Evolutionary conservation across 2,113 vertebrate species (phyloP).

Genomic region (Phalacrocorax brasilianus): DNA sequence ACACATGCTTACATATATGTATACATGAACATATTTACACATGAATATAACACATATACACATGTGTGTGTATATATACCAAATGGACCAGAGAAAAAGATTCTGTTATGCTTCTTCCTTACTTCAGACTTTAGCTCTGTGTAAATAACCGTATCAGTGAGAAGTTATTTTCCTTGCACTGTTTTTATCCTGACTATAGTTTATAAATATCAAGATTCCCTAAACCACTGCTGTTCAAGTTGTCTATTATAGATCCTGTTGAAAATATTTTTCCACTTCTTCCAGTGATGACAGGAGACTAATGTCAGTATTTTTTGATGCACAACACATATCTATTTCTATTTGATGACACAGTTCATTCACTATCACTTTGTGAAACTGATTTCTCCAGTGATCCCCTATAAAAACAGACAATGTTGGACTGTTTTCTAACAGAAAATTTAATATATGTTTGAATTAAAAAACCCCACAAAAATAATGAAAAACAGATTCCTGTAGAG

Average conservation of each 20-base stretch:
- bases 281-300: neutral
- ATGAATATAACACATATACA: no score
- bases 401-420: neutral
- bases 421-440: neutral
- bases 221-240: neutral
- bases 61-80: rapidly evolving
- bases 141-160: neutral
- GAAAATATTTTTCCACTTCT: neutral
- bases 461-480: neutral
- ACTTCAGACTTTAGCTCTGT: neutral
- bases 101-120: neutral
- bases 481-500: neutral
- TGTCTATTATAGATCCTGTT: neutral
- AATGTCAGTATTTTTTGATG: neutral
- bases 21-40: neutral
- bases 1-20: neutral
- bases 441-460: neutral
- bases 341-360: neutral
- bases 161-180: neutral
- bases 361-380: neutral
- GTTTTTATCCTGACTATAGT: neutral
- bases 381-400: neutral
- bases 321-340: neutral
- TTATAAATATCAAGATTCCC: neutral
- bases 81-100: neutral